Base-by-base conservation (phyloP, 1,140 invertebrate species). In the Polyergus mexicanus region DNA sequence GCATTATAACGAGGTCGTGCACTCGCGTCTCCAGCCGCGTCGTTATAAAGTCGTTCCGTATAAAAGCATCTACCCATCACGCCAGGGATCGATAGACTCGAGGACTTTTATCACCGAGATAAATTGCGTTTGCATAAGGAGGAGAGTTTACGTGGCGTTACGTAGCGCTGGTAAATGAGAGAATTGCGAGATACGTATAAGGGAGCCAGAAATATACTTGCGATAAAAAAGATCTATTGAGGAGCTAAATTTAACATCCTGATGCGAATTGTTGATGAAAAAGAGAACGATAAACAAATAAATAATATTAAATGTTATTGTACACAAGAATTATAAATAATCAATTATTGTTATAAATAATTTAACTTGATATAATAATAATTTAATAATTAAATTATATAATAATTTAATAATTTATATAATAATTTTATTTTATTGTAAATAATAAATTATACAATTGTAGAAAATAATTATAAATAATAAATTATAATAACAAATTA, bases 121-220 rank as follows among this genome's bases (percentile, higher is more conserved):
- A 89, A 89, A 89, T 89, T 89, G 63, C 72, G 60, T 77, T 60
- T 51, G 51, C 66, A 84, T 84, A 72, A 89, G 38, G 16, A 68
- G 72, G 32, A 44, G 58, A 66, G 41, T 78, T 78, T 78, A 68
- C 44, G 32, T 38, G 76, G 44, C 71, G 75, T 62, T 86, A 65
- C 22, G 47, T 32, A 28, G 41, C 32, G 71, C 47, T 22, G 58
- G 58, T 56, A 63, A 83, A 89, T 78, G 76, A 83, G 74, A 62
- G n/a, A 68, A 54, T 32, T 38, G 75, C 72, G 77, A 72, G 78
- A 85, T 22, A 19, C 19, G 28, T 56, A 47, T 56, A 47, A n/a
- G n/a, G 8, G 75, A 41, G 19, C 3, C 10, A 8, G 16, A 44
- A 47, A 47, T 51, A 35, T 13, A 22, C 7, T n/a, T 44, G 8